These are phyloP conservation scores for Cottus gobio DNA, from an alignment of 2,113 vertebrate species.

Conservation along the genomic window DNA sequence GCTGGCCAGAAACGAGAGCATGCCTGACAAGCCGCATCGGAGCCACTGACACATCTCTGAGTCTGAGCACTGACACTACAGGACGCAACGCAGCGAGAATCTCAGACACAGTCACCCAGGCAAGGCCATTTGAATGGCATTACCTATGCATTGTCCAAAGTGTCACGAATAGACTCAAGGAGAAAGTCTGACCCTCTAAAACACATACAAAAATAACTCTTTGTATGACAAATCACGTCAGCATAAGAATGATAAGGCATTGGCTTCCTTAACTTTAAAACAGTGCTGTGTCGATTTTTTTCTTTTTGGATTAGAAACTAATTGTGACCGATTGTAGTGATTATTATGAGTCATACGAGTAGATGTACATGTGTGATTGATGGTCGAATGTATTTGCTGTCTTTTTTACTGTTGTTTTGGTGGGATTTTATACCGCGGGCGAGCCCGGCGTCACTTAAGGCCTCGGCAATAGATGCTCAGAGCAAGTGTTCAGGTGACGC, in stretches of 20 bases:
- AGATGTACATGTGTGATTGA: background rate
- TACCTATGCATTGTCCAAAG: constrained; percentile 23
- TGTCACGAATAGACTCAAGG: constrained; percentile 31
- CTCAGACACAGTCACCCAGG: constrained; percentile 65
- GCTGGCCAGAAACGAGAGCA: constrained; percentile 71
- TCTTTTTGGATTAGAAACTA: background rate
- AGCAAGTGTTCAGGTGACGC: too few relatives aligned
- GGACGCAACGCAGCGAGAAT: constrained; percentile 63
- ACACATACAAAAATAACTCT: background rate
- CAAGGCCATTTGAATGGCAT: constrained; percentile 57
- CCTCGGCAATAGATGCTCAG: too few relatives aligned
- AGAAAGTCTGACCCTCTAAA: constrained; percentile 1
- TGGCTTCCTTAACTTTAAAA: background rate
- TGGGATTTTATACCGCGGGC: too few relatives aligned
- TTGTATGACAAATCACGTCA: background rate
- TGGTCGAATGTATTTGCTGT: too few relatives aligned
- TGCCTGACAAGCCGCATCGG: constrained; percentile 83
- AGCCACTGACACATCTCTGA: constrained; percentile 78
- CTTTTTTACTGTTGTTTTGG: too few relatives aligned
- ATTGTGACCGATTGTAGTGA: background rate
- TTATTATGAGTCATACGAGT: background rate
- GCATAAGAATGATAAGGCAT: background rate
- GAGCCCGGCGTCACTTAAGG: too few relatives aligned
- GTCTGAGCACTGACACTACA: constrained; percentile 71
- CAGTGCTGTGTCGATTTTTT: background rate